Evolutionary conservation across 2,888 invertebrate species (phyloP).

Genomic region (Cataglyphis rosenhaueri): DNA sequence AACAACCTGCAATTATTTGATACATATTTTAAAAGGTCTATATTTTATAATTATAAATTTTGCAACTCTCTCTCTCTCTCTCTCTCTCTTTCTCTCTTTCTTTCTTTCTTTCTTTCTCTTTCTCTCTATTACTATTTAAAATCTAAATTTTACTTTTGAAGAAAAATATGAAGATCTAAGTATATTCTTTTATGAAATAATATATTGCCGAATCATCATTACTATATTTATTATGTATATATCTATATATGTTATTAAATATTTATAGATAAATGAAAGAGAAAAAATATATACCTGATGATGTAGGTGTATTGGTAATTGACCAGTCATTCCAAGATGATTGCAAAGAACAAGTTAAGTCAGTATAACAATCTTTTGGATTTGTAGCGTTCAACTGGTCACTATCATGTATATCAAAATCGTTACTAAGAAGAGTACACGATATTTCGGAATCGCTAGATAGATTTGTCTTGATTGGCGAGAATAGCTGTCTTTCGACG

Average conservation of each 20-base stretch:
- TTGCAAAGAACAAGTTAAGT: constrained; percentile 80
- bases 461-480: constrained; percentile 65
- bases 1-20: constrained; percentile 67
- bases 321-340: constrained; percentile 82
- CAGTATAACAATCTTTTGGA: constrained; percentile 79
- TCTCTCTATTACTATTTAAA: not conserved
- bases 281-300: constrained; percentile 74
- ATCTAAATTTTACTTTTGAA: not conserved
- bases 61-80: not conserved
- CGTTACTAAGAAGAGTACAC: constrained; percentile 75
- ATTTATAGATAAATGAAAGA: not conserved
- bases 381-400: constrained; percentile 59
- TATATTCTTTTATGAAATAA: not conserved
- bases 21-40: not conserved
- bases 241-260: not conserved
- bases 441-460: constrained; percentile 79
- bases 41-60: not conserved
- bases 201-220: not conserved
- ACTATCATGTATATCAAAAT: constrained; percentile 72
- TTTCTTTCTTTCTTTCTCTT: not conserved
- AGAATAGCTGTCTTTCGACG: constrained; percentile 73
- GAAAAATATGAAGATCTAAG: not conserved
- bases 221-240: not conserved
- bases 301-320: constrained; percentile 74
- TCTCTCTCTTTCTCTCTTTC: not conserved